These are phyloP conservation scores for Monomorium pharaonis DNA, from an alignment of 1,140 invertebrate species.

Conservation along the genomic window DNA sequence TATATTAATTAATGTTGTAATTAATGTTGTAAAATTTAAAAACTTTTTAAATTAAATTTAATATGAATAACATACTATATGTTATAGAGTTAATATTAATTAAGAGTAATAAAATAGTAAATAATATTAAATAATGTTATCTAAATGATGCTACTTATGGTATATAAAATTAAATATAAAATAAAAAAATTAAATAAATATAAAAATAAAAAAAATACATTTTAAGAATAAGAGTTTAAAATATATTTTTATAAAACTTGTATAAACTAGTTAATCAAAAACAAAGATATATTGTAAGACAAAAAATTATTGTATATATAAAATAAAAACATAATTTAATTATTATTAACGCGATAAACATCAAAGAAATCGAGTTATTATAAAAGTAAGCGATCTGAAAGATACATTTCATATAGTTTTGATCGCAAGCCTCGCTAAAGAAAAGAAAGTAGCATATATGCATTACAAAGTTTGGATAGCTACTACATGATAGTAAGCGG, in stretches of 20 bases:
- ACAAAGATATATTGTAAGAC: background rate
- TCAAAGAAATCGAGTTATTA: background rate
- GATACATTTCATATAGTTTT: background rate
- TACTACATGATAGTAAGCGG: constrained; percentile 55
- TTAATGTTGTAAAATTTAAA: too few species aligned
- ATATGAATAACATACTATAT: too few species aligned
- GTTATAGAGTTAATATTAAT: too few species aligned
- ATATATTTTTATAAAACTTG: background rate
- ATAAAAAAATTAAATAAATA: background rate
- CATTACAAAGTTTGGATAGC: constrained; percentile 52
- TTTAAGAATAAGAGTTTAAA: background rate
- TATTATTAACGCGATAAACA: background rate
- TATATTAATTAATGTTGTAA: too few species aligned
- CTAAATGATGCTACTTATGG: background rate
- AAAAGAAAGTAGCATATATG: constrained; percentile 63
- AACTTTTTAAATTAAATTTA: too few species aligned
- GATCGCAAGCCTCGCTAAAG: background rate
- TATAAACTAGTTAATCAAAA: background rate
- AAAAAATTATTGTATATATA: too few species aligned
- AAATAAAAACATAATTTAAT: background rate
- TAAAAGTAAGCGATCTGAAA: background rate
- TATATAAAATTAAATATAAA: background rate
- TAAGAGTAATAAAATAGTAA: background rate
- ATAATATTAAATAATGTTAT: background rate
- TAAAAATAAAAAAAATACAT: background rate